These are phyloP conservation scores for Podilymbus podiceps DNA, from an alignment of 2,113 vertebrate species.

Conservation along the genomic window DNA sequence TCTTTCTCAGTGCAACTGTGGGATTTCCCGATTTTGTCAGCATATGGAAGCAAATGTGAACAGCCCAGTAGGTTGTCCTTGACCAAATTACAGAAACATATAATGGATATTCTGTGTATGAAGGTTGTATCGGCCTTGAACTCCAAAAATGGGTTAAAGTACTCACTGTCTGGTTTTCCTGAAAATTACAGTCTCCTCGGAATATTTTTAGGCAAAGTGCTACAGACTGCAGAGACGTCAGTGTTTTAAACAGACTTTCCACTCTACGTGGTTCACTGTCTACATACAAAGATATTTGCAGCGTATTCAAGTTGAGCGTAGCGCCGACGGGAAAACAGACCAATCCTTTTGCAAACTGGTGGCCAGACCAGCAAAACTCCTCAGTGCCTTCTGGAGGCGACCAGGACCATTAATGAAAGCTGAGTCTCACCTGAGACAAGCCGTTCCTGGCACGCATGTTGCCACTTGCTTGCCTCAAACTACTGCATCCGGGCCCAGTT, in stretches of 20 bases:
- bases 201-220: not conserved
- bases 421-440: not conserved
- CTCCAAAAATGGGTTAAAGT: not conserved
- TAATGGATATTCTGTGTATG: not conserved
- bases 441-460: not conserved
- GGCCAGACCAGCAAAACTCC: not conserved
- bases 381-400: not conserved
- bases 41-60: not conserved
- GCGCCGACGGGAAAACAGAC: not conserved
- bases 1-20: not conserved
- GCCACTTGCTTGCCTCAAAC: not conserved
- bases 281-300: not conserved
- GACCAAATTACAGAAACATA: not conserved
- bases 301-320: not conserved
- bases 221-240: not conserved
- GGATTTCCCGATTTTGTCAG: not conserved
- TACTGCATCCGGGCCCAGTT: accelerated
- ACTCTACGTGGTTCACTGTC: not conserved
- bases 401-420: not conserved
- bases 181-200: not conserved
- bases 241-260: not conserved
- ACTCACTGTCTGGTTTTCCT: not conserved
- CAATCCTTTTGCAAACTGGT: not conserved
- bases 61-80: not conserved
- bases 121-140: not conserved